Percentiles rank a stretch among this genome's conserved stretches.
These are phyloP conservation scores for Scaptomyza hsui DNA, from an alignment of 1,140 invertebrate species.

Conservation along the genomic window DNA sequence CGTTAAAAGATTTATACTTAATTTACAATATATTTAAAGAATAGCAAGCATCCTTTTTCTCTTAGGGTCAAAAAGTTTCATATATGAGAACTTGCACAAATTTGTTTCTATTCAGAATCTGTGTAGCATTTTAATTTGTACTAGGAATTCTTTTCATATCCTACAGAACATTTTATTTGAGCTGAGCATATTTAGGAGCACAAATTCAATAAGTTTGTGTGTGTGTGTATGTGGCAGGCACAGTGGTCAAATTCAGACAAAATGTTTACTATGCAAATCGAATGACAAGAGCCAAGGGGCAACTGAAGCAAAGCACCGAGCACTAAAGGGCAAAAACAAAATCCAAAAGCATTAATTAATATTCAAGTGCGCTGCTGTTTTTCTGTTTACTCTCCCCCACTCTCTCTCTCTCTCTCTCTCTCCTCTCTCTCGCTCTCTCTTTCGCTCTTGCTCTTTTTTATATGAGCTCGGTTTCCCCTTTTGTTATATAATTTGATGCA, in stretches of 20 bases:
- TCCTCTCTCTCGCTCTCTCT: not conserved
- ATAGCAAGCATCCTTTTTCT: too few relatives aligned
- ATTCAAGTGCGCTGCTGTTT: conserved; percentile 44
- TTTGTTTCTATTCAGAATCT: too few relatives aligned
- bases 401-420: conserved; percentile 3
- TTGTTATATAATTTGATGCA: conserved; percentile 68
- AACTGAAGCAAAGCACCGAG: conserved; percentile 28
- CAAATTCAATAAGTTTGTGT: conserved; percentile 57
- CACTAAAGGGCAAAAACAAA: conserved; percentile 24
- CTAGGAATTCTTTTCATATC: not conserved
- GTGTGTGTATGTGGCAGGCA: conserved; percentile 10
- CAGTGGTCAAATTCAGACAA: conserved; percentile 45
- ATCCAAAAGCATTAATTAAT: conserved; percentile 50
- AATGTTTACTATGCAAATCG: conserved; percentile 75
- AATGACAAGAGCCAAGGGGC: conserved; percentile 62
- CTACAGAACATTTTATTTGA: conserved; percentile 7
- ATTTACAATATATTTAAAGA: too few relatives aligned
- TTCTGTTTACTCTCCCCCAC: not conserved
- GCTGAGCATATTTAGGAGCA: conserved; percentile 7
- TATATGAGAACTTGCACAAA: too few relatives aligned
- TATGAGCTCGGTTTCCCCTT: conserved; percentile 1
- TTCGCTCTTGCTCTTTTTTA: conserved; percentile 1
- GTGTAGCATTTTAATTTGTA: too few relatives aligned
- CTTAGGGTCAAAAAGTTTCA: too few relatives aligned
- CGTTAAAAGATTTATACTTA: too few relatives aligned